Evolutionary conservation across 1,140 invertebrate species (phyloP).

Genomic region (Microplitis demolitor): DNA sequence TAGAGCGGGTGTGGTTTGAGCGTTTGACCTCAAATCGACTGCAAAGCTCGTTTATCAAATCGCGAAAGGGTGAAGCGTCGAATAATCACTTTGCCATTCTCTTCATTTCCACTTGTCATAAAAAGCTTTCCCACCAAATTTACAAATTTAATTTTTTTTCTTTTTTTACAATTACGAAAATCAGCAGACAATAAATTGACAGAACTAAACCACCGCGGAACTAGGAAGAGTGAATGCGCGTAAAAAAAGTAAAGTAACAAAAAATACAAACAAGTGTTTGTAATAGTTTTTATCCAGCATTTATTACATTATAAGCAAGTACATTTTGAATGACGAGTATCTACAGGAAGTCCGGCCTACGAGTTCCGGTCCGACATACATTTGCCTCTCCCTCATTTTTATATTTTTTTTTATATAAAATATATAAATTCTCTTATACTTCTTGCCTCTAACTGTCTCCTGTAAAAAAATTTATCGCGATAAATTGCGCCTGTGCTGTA

Average conservation of each 20-base stretch:
- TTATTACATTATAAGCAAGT: not conserved
- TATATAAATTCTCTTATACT: constrained; percentile 28
- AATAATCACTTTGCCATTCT: not conserved
- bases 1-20: constrained; percentile 4
- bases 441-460: not conserved
- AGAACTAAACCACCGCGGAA: no score
- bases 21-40: constrained; percentile 6
- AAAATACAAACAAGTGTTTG: not conserved
- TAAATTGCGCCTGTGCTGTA: no score
- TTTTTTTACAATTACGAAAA: no score
- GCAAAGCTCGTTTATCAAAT: not conserved
- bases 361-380: constrained; percentile 53
- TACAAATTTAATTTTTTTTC: no score
- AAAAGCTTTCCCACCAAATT: no score
- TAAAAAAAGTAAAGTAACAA: not conserved
- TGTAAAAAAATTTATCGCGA: not conserved
- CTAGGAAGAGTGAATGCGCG: not conserved
- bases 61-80: not conserved
- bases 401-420: constrained; percentile 34
- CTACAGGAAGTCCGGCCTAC: constrained; percentile 62
- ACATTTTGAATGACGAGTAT: constrained; percentile 48
- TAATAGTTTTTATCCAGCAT: not conserved
- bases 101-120: not conserved
- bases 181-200: no score
- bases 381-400: constrained; percentile 41